phyloP scores from a whole-genome alignment of 2,888 invertebrate species.

The Pasiphila rectangulata region DNA sequence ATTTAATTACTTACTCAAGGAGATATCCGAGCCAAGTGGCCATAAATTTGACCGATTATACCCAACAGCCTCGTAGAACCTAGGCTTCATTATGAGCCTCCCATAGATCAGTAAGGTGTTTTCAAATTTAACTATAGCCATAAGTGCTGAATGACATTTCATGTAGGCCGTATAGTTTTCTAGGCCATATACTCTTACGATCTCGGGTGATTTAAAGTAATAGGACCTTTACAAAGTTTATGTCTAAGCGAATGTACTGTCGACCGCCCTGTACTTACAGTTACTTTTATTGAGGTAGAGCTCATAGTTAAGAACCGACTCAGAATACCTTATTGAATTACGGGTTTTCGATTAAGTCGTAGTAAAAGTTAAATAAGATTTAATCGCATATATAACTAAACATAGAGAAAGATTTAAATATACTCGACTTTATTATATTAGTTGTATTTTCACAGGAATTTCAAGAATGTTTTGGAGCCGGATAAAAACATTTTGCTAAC shows the following conservation, averaged over 20 bases:
- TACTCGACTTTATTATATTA: no score
- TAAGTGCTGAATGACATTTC: background rate
- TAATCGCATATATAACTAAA: no score
- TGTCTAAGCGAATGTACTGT: no score
- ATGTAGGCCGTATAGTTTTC: no score
- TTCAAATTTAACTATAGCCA: background rate
- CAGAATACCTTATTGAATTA: constrained; percentile 5
- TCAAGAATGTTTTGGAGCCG: no score
- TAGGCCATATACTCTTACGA: background rate
- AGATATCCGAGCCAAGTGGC: constrained; percentile 14
- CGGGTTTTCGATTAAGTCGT: background rate
- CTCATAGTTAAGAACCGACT: background rate
- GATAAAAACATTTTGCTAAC: no score
- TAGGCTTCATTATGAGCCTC: no score
- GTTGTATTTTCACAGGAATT: background rate
- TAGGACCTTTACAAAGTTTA: background rate
- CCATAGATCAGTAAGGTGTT: constrained; percentile 1
- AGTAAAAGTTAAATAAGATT: background rate
- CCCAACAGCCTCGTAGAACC: constrained; percentile 12
- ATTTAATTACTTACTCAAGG: constrained; percentile 17
- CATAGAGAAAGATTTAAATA: no score
- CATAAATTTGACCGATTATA: constrained; percentile 21
- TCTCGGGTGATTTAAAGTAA: background rate
- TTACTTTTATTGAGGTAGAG: background rate
- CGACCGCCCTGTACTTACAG: no score